Evolutionary conservation across 64 coral and sea anemone genomes (phyloP).

Genomic region (Stichodactyla mertensii): DNA sequence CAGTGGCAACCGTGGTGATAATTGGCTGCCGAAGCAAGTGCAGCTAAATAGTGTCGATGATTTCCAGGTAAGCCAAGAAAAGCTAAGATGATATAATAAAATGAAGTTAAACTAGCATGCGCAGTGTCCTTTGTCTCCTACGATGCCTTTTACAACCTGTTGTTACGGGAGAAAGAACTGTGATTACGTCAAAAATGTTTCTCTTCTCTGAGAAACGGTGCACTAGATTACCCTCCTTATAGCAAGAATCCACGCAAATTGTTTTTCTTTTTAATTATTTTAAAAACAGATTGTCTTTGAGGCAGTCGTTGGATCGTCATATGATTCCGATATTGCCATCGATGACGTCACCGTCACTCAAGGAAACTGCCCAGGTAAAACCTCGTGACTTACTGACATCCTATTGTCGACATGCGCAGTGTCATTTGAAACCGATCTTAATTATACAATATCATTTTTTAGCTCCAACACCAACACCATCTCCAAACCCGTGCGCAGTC

Average conservation of each 20-base stretch:
- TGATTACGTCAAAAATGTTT: too few relatives aligned
- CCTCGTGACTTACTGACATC: neutral
- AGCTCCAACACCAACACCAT: constrained; percentile 73
- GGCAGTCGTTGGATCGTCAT: constrained; percentile 57
- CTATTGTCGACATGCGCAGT: neutral
- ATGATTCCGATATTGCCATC: constrained; percentile 86
- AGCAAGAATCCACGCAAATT: neutral
- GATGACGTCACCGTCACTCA: constrained; percentile 77
- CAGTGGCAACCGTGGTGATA: constrained; percentile 65
- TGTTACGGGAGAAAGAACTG: too few relatives aligned
- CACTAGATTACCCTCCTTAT: too few relatives aligned
- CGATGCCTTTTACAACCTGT: too few relatives aligned
- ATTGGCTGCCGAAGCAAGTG: constrained; percentile 61
- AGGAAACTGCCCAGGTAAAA: constrained; percentile 76
- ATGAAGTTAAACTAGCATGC: too few relatives aligned
- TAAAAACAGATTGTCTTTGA: constrained; percentile 72
- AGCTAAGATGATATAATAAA: neutral
- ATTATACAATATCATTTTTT: neutral
- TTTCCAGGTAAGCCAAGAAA: constrained; percentile 60
- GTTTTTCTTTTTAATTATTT: neutral
- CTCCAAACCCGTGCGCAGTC: constrained; percentile 83
- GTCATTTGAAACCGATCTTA: neutral
- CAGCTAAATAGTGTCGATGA: constrained; percentile 73
- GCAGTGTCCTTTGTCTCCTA: too few relatives aligned
- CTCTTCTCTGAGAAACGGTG: too few relatives aligned